Conservation (phyloP, 1,140 invertebrate genomes). For the Caerostris darwini region DNA sequence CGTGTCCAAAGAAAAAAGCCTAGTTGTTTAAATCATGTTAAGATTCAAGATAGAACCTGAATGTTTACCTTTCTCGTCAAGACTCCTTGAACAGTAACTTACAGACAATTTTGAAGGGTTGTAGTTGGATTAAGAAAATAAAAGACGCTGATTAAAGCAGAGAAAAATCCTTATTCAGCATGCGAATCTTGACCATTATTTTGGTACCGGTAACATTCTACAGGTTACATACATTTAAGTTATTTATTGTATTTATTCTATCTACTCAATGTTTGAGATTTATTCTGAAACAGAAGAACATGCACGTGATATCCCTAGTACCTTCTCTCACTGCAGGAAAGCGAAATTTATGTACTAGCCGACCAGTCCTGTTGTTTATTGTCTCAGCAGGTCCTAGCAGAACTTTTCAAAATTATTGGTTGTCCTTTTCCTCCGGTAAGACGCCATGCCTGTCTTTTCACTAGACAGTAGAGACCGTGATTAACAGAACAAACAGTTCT, state of each 20-base stretch:
- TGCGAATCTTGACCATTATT: neutral
- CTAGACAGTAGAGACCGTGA: constrained; percentile 6
- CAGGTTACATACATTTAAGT: constrained; percentile 19
- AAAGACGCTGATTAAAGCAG: neutral
- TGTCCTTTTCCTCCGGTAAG: neutral
- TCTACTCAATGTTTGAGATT: constrained; percentile 18
- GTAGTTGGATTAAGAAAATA: neutral
- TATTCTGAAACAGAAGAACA: constrained; percentile 22
- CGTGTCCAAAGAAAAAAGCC: neutral
- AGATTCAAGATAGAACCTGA: neutral
- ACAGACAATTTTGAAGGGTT: neutral
- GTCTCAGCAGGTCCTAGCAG: constrained; percentile 33
- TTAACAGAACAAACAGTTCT: constrained; percentile 62
- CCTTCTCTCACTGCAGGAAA: constrained; percentile 40
- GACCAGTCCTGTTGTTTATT: constrained; percentile 65
- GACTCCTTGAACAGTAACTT: constrained; percentile 1
- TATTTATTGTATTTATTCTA: constrained; percentile 36
- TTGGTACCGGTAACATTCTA: neutral
- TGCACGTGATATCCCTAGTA: neutral
- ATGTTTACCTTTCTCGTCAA: constrained; percentile 9
- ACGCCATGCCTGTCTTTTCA: constrained; percentile 51
- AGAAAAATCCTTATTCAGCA: neutral
- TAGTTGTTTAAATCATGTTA: constrained; percentile 47
- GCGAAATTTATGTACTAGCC: constrained; percentile 63
- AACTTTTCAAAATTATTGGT: constrained; percentile 14